Base-by-base conservation (phyloP, 30 jellyfish, hydroid and myxozoan species). In the Aurelia coerulea region DNA sequence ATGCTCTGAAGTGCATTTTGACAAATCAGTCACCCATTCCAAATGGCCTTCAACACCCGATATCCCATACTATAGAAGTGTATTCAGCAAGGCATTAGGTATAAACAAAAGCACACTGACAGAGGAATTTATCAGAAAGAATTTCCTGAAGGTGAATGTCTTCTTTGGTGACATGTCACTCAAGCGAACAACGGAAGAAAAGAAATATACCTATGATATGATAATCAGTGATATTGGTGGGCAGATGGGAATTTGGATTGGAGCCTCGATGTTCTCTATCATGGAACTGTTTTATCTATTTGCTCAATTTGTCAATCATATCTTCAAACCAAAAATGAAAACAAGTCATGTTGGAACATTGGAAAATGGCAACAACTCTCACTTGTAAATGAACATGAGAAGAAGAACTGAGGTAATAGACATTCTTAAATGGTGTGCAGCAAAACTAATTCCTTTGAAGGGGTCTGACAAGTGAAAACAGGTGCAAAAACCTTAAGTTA, bases 191-290 rank as follows among this genome's bases (percentile, higher is more conserved):
- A 41, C 72, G 2, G 92, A 83, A 42, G 73, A 6, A 19, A 14
- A 56, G 31, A 50, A 62, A 68, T 83, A 83, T 32, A 34, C 92
- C 1, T 46, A 17, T 39, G 80, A 59, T 1, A 59, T 37, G 2
- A 19, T 83, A 12, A 58, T 83, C 7, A 64, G 92, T 35, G 92
- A 83, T 56, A 62, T 71, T n/a, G 92, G 92, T 2, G 92, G 92
- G 46, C 92, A 83, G 59, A 83, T 83, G 92, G 92, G 92, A 10
- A 78, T 78, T 15, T 78, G 89, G 89, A 59, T 78, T 19, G 89
- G 89, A 3, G 89, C 89, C 9, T 78, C 89, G 0, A 68, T 78
- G 51, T 78, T 78, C 68, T 78, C 89, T 35, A 7, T 78, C 8
- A 18, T 78, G 42, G 89, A 78, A 15, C 51, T 78, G 13, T 10